Evolutionary conservation across 2,113 vertebrate species (phyloP).

Genomic region (Nymphicus hollandicus): DNA sequence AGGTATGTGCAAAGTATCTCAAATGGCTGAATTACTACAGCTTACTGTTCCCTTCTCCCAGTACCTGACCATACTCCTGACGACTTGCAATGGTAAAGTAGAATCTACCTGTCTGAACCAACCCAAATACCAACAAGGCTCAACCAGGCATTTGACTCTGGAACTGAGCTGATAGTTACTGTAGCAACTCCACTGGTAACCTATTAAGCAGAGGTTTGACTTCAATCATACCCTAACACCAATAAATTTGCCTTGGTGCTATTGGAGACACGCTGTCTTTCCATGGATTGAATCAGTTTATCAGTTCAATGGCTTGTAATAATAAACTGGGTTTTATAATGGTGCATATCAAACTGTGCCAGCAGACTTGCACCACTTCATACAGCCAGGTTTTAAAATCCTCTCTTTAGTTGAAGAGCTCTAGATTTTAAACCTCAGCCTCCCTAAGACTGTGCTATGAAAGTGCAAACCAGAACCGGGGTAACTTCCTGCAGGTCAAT

Average conservation of each 20-base stretch:
- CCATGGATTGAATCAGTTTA: neutral
- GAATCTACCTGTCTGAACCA: neutral
- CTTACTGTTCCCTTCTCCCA: neutral
- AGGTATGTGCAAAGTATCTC: neutral
- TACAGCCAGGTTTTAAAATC: neutral
- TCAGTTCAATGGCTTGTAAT: neutral
- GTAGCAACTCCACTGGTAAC: slow-evolving; percentile 9
- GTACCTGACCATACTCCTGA: neutral
- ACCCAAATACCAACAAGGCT: neutral
- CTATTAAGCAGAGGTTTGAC: slow-evolving; percentile 3
- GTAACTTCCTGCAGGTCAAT: neutral
- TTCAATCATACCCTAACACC: neutral
- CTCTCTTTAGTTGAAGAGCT: neutral
- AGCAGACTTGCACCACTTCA: neutral
- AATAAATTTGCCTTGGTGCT: neutral
- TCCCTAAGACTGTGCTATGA: neutral
- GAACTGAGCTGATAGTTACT: neutral
- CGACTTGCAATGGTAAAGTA: neutral
- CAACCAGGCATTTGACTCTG: neutral
- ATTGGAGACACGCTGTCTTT: neutral
- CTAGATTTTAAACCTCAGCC: neutral
- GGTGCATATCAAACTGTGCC: neutral
- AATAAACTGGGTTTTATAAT: neutral
- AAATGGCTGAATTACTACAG: neutral
- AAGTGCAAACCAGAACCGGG: neutral